Percentiles rank a stretch among this genome's conserved stretches.
These are phyloP conservation scores for Trigoniulus corallinus DNA, from an alignment of 1,140 invertebrate genomes.

Conservation along the genomic window DNA sequence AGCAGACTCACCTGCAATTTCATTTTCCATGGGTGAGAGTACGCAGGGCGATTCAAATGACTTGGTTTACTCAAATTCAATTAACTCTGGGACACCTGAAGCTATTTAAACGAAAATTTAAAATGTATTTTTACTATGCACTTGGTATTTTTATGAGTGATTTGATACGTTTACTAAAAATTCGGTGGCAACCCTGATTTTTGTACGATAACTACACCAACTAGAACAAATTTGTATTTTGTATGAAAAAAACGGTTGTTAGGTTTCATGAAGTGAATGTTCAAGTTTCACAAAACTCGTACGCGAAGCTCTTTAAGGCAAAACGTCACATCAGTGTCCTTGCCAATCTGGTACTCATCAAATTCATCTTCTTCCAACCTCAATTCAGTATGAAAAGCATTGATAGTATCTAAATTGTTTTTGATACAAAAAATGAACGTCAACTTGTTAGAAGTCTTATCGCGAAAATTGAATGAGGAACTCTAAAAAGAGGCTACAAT, in stretches of 20 bases:
- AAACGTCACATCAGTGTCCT: constrained; percentile 57
- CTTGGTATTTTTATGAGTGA: no score
- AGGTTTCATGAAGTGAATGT: not conserved
- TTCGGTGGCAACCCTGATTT: no score
- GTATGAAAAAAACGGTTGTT: not conserved
- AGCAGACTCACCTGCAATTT: no score
- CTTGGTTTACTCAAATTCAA: no score
- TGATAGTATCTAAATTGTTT: constrained; percentile 26
- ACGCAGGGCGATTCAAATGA: no score
- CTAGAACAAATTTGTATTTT: constrained; percentile 6
- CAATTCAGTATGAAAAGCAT: constrained; percentile 44
- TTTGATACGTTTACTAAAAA: no score
- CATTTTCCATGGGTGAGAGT: no score
- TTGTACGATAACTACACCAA: no score
- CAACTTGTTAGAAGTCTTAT: not conserved
- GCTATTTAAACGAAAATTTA: no score
- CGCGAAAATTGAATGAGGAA: no score
- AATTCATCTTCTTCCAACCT: constrained; percentile 54
- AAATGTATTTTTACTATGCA: no score
- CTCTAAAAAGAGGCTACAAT: constrained; percentile 9
- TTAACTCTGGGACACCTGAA: no score
- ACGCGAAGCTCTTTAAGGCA: constrained; percentile 59
- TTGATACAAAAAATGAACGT: not conserved
- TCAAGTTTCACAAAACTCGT: constrained; percentile 6
- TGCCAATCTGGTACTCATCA: constrained; percentile 44